Base-by-base conservation (phyloP, 2,113 vertebrate genomes). In the Scomber scombrus region DNA sequence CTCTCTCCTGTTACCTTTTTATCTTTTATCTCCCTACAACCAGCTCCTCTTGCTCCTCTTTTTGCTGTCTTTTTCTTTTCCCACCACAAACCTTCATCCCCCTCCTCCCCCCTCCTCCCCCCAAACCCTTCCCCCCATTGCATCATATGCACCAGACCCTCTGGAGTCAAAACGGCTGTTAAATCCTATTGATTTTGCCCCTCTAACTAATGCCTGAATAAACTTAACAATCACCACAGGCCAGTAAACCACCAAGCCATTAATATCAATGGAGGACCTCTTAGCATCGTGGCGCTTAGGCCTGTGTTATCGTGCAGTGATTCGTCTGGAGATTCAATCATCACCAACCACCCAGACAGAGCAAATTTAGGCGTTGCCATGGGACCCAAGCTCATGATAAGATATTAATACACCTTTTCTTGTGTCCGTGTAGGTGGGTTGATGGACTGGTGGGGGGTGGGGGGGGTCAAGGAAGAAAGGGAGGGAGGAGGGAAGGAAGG, bases 121-220 rank as follows among this genome's bases (percentile, higher is more conserved):
- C 5, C 19, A 3, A 31, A 31, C 29, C 29, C 29, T 5, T 1
- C 5, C 29, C 29, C 29, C 29, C 29, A 31, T 31, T 2, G 0
- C 55, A 29, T 52, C 31, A 40, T 13, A 60, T 10, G 57, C 64
- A 77, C 31, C 29, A 16, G 40, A 54, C 58, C 64, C 45, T 52
- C 47, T 62, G 61, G 64, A 60, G 75, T 76, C 76, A 79, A 80
- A 84, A 18, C 14, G 57, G 61, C 80, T 82, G 80, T 80, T 85
- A 81, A 86, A 82, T 74, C 66, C 65, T 66, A 93, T 90, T 87
- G 89, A 93, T n/a, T 91, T 71, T 60, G 21, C 40, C 47, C 67
- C 80, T 86, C 52, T 78, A 90, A 92, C 81, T 94, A 90, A 92
- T 91, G 89, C 89, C 86, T 89, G 88, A 92, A 85, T 91, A 91